phyloP scores from a whole-genome alignment of 2,113 vertebrate genomes.

The Melanotaenia duboulayi region DNA sequence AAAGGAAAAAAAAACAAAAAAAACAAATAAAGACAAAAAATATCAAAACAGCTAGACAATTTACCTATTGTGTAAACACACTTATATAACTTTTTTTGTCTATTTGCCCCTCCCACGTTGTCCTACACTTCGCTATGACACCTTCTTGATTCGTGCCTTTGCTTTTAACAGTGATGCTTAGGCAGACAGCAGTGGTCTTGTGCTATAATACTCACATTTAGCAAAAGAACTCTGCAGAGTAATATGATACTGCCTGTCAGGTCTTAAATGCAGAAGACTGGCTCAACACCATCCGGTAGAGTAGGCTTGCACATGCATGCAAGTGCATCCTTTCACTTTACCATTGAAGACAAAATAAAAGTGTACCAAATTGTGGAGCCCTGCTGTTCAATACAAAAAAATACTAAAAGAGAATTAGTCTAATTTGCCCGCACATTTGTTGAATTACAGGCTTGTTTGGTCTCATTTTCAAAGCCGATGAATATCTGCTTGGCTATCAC shows the following conservation, averaged over 20 bases:
- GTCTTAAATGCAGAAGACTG: constrained; percentile 39
- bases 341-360: constrained; percentile 51
- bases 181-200: constrained; percentile 30
- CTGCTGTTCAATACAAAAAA: constrained; percentile 23
- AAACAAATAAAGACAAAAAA: no score
- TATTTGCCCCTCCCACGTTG: background rate
- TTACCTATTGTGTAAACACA: constrained; percentile 18
- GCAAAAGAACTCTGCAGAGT: constrained; percentile 60
- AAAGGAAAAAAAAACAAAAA: no score
- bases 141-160: constrained; percentile 5
- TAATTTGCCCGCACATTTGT: constrained; percentile 54
- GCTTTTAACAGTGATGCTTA: constrained; percentile 40
- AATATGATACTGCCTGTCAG: constrained; percentile 55
- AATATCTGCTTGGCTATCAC: constrained; percentile 46
- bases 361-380: constrained; percentile 24
- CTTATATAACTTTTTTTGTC: constrained; percentile 4
- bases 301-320: background rate
- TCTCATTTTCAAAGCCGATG: constrained; percentile 38
- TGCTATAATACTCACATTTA: constrained; percentile 48
- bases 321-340: constrained; percentile 38
- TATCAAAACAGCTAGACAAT: background rate
- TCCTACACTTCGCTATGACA: constrained; percentile 3
- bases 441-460: constrained; percentile 55
- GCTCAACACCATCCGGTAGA: constrained; percentile 34
- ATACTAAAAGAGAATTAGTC: constrained; percentile 50